These are phyloP conservation scores for Polyommatus iphigenia DNA, from an alignment of 2,888 invertebrate genomes.

Conservation along the genomic window DNA sequence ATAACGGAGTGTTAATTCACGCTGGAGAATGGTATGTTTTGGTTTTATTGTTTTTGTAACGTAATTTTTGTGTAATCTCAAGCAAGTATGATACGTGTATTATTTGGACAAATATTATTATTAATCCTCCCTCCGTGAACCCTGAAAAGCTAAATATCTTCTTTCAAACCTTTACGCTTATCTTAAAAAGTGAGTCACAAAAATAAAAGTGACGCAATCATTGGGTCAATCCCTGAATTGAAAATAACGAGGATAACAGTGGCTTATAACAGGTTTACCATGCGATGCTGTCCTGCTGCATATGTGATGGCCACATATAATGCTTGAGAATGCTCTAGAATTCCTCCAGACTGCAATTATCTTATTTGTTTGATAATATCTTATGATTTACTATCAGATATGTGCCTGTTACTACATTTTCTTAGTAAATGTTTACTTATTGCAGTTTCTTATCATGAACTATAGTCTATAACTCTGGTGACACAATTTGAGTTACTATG, in stretches of 20 bases:
- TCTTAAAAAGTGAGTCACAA: not conserved
- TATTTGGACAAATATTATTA: not conserved
- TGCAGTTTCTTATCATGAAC: not conserved
- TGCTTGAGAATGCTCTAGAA: not conserved
- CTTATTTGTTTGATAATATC: not conserved
- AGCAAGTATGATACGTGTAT: not conserved
- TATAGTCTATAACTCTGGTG: not conserved
- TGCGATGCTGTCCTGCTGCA: not conserved
- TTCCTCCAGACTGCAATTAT: not conserved
- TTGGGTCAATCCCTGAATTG: not conserved
- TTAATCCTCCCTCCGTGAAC: not conserved
- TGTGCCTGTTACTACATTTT: not conserved
- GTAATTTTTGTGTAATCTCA: constrained; percentile 30
- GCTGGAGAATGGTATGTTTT: constrained; percentile 90
- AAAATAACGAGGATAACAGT: not conserved
- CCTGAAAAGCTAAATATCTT: not conserved
- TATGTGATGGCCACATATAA: not conserved
- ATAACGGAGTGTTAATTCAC: constrained; percentile 96
- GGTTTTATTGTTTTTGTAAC: constrained; percentile 41
- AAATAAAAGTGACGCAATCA: constrained; percentile 25
- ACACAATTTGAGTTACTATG: not conserved
- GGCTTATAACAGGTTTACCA: not conserved
- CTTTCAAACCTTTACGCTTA: not conserved
- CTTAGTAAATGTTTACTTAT: not conserved
- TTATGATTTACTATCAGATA: not conserved